Evolutionary conservation across 2,113 vertebrate genomes (phyloP), one percentile per base, ranked within the genome.

Genomic region (Turdus rufiventris): DNA sequence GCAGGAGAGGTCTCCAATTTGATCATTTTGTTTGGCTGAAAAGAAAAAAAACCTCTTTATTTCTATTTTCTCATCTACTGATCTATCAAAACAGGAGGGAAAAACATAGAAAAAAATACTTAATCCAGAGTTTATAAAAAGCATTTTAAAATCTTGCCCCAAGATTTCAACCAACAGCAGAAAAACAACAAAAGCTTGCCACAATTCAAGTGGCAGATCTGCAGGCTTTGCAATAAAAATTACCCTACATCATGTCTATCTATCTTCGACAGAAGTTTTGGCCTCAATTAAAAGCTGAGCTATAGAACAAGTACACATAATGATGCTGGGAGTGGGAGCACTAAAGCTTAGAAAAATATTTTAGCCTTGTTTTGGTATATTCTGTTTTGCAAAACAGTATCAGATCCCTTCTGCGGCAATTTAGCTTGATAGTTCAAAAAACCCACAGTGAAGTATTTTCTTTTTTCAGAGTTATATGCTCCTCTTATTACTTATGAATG

Each of bases 21-120:
- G 92, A 98, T 98, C 77, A 98, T 96, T 97, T 99, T 99, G 80
- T 85, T 98, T 88, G 97, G 97, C 99, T 99, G 88, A 68, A 70
- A 70, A 66, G 34, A 92, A 38, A 91, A 94, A 91, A 78, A 92
- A 10, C 11, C 24, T 5, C 16, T 63, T 94, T 83, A 74, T 87
- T 89, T 86, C 28, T 84, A 71, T 86, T 89, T 92, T 96, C 66
- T 86, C 10, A 86, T 33, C 36, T 83, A 71, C 29, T 91, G 28
- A 90, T 80, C 48, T 74, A 91, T 25, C 13, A 4, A 88, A 51
- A 17, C 28, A 85, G 19, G 8, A 92, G 10, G 9, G 20, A 85
- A 89, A 91, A 91, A 88, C 14, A 47, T 1, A 36, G 25, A 40
- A 28, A 84, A 84, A 89, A 57, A 38, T 17, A 78, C 21, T 86